Base-by-base conservation (phyloP, 2,113 vertebrate species). In the Platysteira castanea region DNA sequence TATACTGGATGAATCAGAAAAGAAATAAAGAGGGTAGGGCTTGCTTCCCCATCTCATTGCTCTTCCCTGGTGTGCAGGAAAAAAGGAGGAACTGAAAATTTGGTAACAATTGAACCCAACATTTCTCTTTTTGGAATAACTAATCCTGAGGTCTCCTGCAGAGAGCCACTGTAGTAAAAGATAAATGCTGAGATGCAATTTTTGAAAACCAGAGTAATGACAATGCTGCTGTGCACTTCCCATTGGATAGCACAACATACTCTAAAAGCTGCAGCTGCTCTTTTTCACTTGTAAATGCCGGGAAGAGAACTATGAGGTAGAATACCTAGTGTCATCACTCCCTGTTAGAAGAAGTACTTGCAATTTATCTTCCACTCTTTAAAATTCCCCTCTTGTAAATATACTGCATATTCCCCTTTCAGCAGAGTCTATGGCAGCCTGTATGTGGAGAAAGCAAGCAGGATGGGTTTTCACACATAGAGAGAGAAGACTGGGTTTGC, bases 391-490 rank as follows among this genome's bases (percentile, higher is more conserved):
- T 87, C 52, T 30, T 19, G 52, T 46, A 86, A 63, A 44, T 41
- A 28, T 2, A 17, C 23, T 27, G 37, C 12, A 1, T 35, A 31
- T 39, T 74, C 16, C 44, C 27, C 44, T 68, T 71, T 60, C 46
- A 63, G 56, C 56, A 63, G 47, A 57, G 42, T 7, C 54, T 21
- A 24, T 2, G 11, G 57, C 69, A 88, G 49, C 47, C 24, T 13
- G 7, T 28, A 61, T 0, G 2, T 8, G 50, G 24, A 52, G 53
- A 50, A 37, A 31, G 56, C 24, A 37, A 60, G 65, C 75, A 28
- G 21, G 18, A 28, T 7, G 24, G 35, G 13, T 31, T 88, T 86
- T 69, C n/a, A 42, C 11, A 13, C 0, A 7, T 0, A 0, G 15
- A 42, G 28, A 57, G 39, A 14, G 2, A 24, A 70, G 59, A 12